phyloP scores from a whole-genome alignment of 2,797 vertebrate species.

The Muraenolepis orangiensis region DNA sequence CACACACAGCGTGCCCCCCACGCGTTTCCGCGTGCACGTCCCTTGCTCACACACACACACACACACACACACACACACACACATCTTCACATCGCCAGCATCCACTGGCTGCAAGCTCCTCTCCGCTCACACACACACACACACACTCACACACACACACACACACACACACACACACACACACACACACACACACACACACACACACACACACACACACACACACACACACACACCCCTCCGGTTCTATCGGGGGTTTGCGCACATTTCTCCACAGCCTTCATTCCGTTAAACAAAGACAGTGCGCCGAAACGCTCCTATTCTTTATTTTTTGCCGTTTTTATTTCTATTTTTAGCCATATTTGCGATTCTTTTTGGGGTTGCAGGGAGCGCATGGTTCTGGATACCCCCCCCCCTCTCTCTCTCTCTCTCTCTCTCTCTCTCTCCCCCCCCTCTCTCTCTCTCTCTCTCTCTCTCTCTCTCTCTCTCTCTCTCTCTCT shows the following conservation, averaged over 20 bases:
- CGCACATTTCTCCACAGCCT: not conserved
- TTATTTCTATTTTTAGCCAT: not conserved
- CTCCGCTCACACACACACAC: not conserved
- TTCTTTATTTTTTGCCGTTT: not conserved
- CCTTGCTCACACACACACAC: not conserved
- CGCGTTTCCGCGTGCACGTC: no score
- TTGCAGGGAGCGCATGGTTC: not conserved
- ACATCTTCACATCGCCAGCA: not conserved
- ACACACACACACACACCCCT: not conserved
- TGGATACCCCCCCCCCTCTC: not conserved
- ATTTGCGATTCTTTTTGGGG: not conserved
- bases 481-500: no score
- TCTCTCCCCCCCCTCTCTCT: no score
- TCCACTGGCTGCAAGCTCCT: not conserved
- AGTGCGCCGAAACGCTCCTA: not conserved
- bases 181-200: not conserved
- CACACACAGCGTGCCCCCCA: no score
- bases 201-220: not conserved
- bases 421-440: not conserved
- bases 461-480: no score
- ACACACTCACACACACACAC: not conserved
- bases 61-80: not conserved
- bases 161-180: not conserved
- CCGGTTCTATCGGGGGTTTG: not conserved
- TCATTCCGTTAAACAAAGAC: not conserved